These are phyloP conservation scores for Sylvicola cinctus DNA, from an alignment of 2,888 invertebrate species.

Conservation along the genomic window DNA sequence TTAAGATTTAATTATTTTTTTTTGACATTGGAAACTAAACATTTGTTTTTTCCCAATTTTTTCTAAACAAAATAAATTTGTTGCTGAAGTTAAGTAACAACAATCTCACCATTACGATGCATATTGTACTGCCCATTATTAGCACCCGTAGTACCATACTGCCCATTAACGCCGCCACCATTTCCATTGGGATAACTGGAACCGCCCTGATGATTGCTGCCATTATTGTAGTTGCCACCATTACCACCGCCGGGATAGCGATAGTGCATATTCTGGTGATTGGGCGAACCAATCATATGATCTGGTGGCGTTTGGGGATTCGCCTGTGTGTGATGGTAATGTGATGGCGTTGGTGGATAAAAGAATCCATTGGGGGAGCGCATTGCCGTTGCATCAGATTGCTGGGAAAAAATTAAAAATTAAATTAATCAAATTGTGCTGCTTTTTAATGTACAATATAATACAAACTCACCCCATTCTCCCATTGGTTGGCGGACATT, in stretches of 20 bases:
- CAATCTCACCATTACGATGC: conserved; percentile 3
- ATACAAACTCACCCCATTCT: conserved; percentile 27
- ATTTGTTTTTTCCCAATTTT: too few species aligned
- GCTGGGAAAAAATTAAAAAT: background rate
- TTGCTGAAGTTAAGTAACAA: too few species aligned
- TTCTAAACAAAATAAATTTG: too few species aligned
- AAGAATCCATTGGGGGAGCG: conserved; percentile 26
- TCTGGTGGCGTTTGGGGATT: conserved; percentile 17
- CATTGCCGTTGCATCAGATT: conserved; percentile 16
- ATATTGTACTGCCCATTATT: conserved; percentile 15
- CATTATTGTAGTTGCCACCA: background rate
- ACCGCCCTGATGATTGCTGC: background rate
- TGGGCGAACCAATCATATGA: conserved; percentile 2
- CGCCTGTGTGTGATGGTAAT: conserved; percentile 20
- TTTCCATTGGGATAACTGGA: conserved; percentile 3
- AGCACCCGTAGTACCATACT: conserved; percentile 7
- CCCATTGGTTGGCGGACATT: conserved; percentile 18
- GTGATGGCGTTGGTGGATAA: conserved; percentile 23
- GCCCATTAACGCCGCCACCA: conserved; percentile 3
- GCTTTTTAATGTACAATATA: too few species aligned
- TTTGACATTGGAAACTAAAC: too few species aligned
- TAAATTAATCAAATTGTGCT: background rate
- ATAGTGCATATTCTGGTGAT: too few species aligned
- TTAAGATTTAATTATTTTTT: background rate
- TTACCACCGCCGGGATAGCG: conserved; percentile 4